Percentiles rank a stretch among this genome's conserved stretches.
These are phyloP conservation scores for Pseudolaguvia tuberculata DNA, from an alignment of 2,113 vertebrate genomes.

Conservation along the genomic window DNA sequence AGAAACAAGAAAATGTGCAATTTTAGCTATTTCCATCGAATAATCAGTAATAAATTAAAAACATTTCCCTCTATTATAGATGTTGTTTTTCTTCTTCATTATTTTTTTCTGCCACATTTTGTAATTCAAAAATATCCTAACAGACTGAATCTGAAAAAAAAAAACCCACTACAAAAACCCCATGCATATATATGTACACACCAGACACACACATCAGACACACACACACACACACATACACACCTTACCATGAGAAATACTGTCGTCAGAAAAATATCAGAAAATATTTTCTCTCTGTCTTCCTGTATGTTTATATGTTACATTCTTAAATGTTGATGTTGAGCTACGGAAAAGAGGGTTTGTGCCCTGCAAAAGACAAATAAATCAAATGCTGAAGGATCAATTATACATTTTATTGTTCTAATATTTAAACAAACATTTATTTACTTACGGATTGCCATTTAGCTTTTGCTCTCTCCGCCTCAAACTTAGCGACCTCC, in stretches of 20 bases:
- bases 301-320: slow-evolving; percentile 83
- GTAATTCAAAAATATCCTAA: neutral
- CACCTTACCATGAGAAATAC: slow-evolving; percentile 51
- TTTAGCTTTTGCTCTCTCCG: slow-evolving; percentile 87
- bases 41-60: neutral
- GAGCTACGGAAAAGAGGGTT: slow-evolving; percentile 94
- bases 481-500: slow-evolving; percentile 96
- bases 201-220: neutral
- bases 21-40: neutral
- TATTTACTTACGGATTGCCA: slow-evolving; percentile 83
- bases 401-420: neutral
- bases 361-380: slow-evolving; percentile 74
- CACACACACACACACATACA: slow-evolving; percentile 41
- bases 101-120: neutral
- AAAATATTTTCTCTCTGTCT: slow-evolving; percentile 67
- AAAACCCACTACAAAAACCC: too few species aligned
- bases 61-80: neutral
- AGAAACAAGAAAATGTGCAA: slow-evolving; percentile 1
- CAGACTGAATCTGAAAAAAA: neutral
- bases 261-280: slow-evolving; percentile 43
- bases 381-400: slow-evolving; percentile 32
- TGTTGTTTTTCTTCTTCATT: neutral
- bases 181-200: too few species aligned
- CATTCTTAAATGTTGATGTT: slow-evolving; percentile 93
- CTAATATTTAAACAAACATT: neutral